Evolutionary conservation across 2,888 invertebrate genomes (phyloP).

Genomic region (Achlya flavicornis): DNA sequence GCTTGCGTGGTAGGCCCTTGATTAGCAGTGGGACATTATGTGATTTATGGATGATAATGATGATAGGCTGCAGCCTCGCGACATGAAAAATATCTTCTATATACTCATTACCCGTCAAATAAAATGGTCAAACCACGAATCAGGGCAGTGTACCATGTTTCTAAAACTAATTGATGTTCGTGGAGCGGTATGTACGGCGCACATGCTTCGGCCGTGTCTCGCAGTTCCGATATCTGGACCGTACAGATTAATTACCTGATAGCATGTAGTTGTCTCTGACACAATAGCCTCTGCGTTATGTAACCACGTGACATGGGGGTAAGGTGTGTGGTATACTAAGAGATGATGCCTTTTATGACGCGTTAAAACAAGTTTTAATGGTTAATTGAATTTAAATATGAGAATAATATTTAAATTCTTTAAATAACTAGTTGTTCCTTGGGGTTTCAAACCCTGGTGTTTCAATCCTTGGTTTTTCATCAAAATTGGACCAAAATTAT

Average conservation of each 20-base stretch:
- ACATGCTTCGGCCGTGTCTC: slow-evolving; percentile 30
- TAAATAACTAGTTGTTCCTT: too few species aligned
- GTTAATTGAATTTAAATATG: too few species aligned
- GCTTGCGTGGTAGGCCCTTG: too few species aligned
- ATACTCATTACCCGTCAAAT: slow-evolving; percentile 8
- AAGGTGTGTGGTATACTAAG: slow-evolving; percentile 40
- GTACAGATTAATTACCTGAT: slow-evolving; percentile 70
- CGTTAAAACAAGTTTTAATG: too few species aligned
- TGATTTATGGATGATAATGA: too few species aligned
- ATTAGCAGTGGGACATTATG: too few species aligned
- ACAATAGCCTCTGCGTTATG: slow-evolving; percentile 57
- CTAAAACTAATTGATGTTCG: slow-evolving; percentile 7
- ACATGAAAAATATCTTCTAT: background rate
- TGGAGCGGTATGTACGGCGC: slow-evolving; percentile 22
- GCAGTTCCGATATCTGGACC: slow-evolving; percentile 47
- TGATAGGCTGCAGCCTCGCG: too few species aligned
- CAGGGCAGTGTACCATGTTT: slow-evolving; percentile 6
- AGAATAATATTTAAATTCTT: background rate
- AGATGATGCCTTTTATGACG: background rate
- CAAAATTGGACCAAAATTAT: too few species aligned
- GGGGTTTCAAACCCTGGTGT: too few species aligned
- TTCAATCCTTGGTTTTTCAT: too few species aligned
- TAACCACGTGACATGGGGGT: slow-evolving; percentile 48
- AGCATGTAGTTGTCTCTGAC: slow-evolving; percentile 59
- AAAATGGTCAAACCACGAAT: slow-evolving; percentile 9